Evolutionary conservation across 64 coral and sea anemone genomes (phyloP).

Genomic region (Montipora capricornis): DNA sequence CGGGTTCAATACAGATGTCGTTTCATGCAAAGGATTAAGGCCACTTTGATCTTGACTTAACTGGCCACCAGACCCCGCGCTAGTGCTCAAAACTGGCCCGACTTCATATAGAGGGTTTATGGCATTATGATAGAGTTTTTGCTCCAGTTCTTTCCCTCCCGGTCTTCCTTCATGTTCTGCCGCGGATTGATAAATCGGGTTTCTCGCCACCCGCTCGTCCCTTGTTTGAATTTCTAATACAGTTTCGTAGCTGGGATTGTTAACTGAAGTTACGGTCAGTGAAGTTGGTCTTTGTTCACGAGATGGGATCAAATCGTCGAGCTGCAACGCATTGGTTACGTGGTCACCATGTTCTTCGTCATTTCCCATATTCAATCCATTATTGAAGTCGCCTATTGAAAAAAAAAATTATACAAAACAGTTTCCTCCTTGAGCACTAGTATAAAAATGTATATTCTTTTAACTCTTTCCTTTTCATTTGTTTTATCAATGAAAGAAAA

Average conservation of each 20-base stretch:
- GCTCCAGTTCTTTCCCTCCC: neutral
- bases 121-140: neutral
- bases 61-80: neutral
- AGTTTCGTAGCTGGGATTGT: conserved; percentile 57
- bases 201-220: neutral
- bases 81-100: neutral
- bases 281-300: neutral
- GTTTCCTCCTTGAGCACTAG: no score
- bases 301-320: neutral
- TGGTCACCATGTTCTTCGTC: conserved; percentile 2
- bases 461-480: no score
- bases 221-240: conserved; percentile 1
- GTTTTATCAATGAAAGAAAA: no score
- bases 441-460: no score
- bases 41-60: neutral
- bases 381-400: neutral
- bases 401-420: neutral
- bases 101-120: neutral
- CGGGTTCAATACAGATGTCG: conserved; percentile 14
- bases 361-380: neutral
- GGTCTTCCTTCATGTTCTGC: neutral
- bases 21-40: conserved; percentile 38
- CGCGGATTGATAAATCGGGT: conserved; percentile 24
- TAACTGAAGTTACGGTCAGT: conserved; percentile 26
- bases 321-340: neutral